phyloP scores from a whole-genome alignment of 1,140 invertebrate genomes.

The Ceratitis capitata region DNA sequence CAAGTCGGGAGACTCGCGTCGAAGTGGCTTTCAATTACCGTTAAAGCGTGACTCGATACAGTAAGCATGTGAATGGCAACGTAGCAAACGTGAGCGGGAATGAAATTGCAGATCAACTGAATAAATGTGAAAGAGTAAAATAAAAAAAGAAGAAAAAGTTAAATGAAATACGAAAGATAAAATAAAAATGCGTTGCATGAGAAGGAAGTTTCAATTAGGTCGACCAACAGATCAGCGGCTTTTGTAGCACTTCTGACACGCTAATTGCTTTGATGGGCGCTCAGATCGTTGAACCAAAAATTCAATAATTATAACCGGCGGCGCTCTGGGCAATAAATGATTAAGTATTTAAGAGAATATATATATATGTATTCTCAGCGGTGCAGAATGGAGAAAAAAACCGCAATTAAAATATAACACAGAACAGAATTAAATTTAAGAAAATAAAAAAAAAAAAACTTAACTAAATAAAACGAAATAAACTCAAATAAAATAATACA shows the following conservation, averaged over 20 bases:
- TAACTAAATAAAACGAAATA: not conserved
- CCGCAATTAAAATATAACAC: not conserved
- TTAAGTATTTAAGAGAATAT: not conserved
- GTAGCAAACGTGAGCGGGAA: not conserved
- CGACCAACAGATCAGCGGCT: conserved; percentile 22
- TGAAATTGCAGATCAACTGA: not conserved
- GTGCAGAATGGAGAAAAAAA: not conserved
- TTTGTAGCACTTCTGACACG: conserved; percentile 17
- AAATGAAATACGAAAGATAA: not conserved
- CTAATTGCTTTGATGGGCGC: conserved; percentile 32
- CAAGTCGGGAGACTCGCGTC: not conserved
- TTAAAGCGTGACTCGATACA: not conserved
- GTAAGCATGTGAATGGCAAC: not conserved
- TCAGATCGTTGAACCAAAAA: not conserved
- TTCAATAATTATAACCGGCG: not conserved
- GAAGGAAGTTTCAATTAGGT: conserved; percentile 35
- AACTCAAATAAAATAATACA: too few relatives aligned
- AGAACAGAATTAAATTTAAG: not conserved
- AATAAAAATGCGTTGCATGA: conserved; percentile 2
- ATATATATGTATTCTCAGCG: not conserved
- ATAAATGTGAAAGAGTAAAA: not conserved
- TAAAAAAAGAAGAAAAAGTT: not conserved
- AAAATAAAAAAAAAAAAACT: too few relatives aligned
- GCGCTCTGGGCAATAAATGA: not conserved
- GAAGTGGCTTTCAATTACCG: not conserved